Conservation (phyloP, 2,888 invertebrate genomes). For the Dryobotodes eremita region DNA sequence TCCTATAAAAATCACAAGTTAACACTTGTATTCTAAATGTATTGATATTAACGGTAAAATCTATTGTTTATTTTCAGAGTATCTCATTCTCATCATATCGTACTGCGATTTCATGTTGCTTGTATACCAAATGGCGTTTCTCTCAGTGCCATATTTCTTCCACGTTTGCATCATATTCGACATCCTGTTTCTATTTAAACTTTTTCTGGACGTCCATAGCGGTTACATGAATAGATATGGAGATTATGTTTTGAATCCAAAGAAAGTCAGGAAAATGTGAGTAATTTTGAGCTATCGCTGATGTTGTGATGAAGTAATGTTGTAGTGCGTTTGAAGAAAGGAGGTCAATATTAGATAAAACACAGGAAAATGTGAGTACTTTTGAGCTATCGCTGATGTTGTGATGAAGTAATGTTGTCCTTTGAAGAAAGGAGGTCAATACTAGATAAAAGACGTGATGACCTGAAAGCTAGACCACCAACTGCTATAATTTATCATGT, state of each 20-base stretch:
- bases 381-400: background rate
- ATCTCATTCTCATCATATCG: slow-evolving; percentile 81
- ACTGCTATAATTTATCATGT: slow-evolving; percentile 3
- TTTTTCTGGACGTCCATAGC: slow-evolving; percentile 86
- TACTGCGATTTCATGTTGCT: slow-evolving; percentile 86
- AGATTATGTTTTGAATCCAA: slow-evolving; percentile 85
- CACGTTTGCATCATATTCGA: slow-evolving; percentile 82
- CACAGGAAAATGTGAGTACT: slow-evolving; percentile 82
- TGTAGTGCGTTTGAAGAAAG: background rate
- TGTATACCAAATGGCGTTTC: slow-evolving; percentile 88
- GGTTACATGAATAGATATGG: slow-evolving; percentile 89
- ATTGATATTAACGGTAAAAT: slow-evolving; percentile 8
- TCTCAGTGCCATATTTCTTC: slow-evolving; percentile 80
- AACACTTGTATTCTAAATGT: background rate
- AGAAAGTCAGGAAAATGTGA: slow-evolving; percentile 85
- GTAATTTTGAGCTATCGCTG: slow-evolving; percentile 60
- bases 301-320: background rate
- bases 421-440: background rate
- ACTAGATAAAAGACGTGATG: background rate
- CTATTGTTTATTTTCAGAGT: slow-evolving; percentile 79
- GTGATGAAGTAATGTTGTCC: background rate
- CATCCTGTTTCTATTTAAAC: slow-evolving; percentile 83
- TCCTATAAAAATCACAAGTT: background rate
- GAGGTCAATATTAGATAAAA: no score
- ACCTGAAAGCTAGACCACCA: slow-evolving; percentile 1